Evolutionary conservation across 2,888 invertebrate species (phyloP), one percentile per base, ranked within the genome.

Genomic region (Clivina fossor): DNA sequence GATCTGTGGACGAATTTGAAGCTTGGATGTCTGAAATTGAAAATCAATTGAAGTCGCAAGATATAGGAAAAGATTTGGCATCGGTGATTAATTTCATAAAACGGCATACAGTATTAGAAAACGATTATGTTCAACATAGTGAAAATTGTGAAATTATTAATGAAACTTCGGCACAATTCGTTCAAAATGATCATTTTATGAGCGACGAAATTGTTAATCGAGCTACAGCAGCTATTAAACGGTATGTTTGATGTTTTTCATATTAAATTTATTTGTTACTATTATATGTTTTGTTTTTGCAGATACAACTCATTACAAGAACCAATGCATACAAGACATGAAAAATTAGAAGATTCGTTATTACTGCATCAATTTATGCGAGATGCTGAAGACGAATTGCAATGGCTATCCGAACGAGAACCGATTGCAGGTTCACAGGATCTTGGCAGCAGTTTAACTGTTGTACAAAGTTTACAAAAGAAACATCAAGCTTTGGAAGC

Each of bases 21-120:
- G 78, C 84, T 9, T 98, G 97, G 96, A 86, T 96, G 73, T 93
- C 93, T 64, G 95, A 95, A 55, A 79, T 87, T 0, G 93, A 93
- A 72, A 77, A 78, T 11, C 89, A 90, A 63, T 72, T 68, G 2
- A 80, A 82, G 61, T 85, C 86, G 0, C 84, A 84, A 63, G 89
- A 90, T 69, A 84, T 85, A 63, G 97, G 96, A 56, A 90, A 90
- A 69, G 96, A 97, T 74, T 75, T 97, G 60, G 84, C 89, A 0
- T 87, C 92, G 1, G 93, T 93, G 1, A 87, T 85, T 8, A 89
- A 88, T 63, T 78, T 98, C 24, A 76, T 91, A 28, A 90, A 90
- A 68, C 81, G 88, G 1, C 90, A 90, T 70, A 75, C 84, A 9
- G 83, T 90, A 3, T 76, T 96, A n/a, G 94, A 95, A 69, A 87